Percentiles rank a stretch among this genome's conserved stretches.
Conservation (phyloP, 2,888 invertebrate genomes). For the Ecdyonurus torrentis region DNA sequence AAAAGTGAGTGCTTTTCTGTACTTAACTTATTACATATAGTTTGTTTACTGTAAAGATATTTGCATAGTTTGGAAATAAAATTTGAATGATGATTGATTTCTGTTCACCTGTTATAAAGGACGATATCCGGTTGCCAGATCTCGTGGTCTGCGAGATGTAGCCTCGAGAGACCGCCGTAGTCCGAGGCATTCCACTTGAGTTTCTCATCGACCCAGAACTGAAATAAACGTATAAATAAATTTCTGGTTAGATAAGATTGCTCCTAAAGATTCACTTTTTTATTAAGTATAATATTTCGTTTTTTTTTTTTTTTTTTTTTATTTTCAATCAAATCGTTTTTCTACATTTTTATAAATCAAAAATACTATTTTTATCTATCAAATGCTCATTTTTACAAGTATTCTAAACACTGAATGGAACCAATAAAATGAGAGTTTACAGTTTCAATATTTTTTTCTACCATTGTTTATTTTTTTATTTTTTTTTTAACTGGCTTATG, state of each 20-base stretch:
- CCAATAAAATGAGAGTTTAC: too few relatives aligned
- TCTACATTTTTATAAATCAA: not conserved
- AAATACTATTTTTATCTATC: not conserved
- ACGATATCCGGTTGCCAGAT: constrained; percentile 65
- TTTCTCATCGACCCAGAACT: constrained; percentile 64
- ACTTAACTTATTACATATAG: too few relatives aligned
- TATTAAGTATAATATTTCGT: constrained; percentile 1
- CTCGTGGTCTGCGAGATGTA: constrained; percentile 49
- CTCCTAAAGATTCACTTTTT: constrained; percentile 4
- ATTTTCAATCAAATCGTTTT: not conserved
- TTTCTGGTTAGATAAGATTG: constrained; percentile 5
- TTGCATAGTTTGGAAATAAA: too few relatives aligned
- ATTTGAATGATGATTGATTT: too few relatives aligned
- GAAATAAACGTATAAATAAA: constrained; percentile 16
- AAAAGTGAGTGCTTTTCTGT: too few relatives aligned
- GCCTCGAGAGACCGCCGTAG: constrained; percentile 41
- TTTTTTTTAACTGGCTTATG: too few relatives aligned
- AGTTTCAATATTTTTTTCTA: too few relatives aligned
- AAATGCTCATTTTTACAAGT: too few relatives aligned
- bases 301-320: not conserved
- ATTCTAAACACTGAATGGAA: too few relatives aligned
- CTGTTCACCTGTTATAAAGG: constrained; percentile 40
- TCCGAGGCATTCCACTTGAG: constrained; percentile 49
- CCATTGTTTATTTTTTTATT: too few relatives aligned
- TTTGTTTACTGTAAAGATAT: too few relatives aligned